phyloP scores from a whole-genome alignment of 2,888 invertebrate species.

The Plusia festucae region DNA sequence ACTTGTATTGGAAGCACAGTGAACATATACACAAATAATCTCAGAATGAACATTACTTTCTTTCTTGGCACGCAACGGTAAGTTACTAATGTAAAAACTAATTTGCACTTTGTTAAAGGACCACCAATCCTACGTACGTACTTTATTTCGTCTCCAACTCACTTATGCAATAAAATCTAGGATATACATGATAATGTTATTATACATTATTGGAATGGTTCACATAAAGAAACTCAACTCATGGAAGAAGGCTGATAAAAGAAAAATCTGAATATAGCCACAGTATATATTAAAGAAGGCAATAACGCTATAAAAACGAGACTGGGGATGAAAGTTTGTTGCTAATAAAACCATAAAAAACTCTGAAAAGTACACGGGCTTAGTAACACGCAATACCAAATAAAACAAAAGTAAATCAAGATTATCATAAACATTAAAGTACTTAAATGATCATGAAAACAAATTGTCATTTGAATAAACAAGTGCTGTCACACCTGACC shows the following conservation, averaged over 20 bases:
- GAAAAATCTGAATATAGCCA: neutral
- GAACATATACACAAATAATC: neutral
- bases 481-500: constrained; percentile 25
- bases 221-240: neutral
- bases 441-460: constrained; percentile 52
- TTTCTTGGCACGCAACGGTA: neutral
- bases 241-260: neutral
- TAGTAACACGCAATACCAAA: constrained; percentile 15
- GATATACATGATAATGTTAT: neutral
- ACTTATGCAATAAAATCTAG: constrained; percentile 4
- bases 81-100: too few species aligned
- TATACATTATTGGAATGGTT: constrained; percentile 1
- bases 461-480: constrained; percentile 49
- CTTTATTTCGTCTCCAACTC: neutral
- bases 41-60: neutral
- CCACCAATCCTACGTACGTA: neutral
- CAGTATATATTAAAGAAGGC: constrained; percentile 9
- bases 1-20: neutral
- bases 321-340: constrained; percentile 16
- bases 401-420: constrained; percentile 22
- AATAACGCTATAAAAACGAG: constrained; percentile 20
- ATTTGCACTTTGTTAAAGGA: too few species aligned
- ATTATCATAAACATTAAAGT: constrained; percentile 39
- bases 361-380: constrained; percentile 1
- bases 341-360: constrained; percentile 13